Evolutionary conservation across 2,113 vertebrate species (phyloP).

Genomic region (Amphiprion ocellaris): DNA sequence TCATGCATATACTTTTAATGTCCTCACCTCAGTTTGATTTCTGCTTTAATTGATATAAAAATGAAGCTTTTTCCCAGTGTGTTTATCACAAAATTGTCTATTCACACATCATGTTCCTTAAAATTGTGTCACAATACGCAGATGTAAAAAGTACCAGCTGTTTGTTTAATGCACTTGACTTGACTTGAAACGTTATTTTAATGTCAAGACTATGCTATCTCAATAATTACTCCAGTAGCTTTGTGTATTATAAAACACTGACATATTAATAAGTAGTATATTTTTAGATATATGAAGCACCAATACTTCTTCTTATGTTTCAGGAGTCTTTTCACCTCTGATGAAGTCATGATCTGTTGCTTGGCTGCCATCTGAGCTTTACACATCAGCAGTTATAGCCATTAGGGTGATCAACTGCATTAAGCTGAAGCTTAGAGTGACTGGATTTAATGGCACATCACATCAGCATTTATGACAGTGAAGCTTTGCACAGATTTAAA

Average conservation of each 20-base stretch:
- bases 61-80: not conserved
- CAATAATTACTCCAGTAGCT: constrained; percentile 25
- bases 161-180: not conserved
- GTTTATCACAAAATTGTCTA: not conserved
- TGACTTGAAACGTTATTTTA: constrained; percentile 47
- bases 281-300: constrained; percentile 38
- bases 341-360: constrained; percentile 28
- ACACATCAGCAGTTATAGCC: constrained; percentile 7
- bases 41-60: not conserved
- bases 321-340: constrained; percentile 19
- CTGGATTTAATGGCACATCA: not conserved
- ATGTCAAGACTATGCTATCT: constrained; percentile 36
- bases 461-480: not conserved
- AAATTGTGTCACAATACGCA: constrained; percentile 7
- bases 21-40: not conserved
- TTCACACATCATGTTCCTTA: not conserved
- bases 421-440: not conserved
- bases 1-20: not conserved
- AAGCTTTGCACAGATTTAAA: not conserved
- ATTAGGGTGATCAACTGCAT: constrained; percentile 5
- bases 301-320: constrained; percentile 26
- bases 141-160: constrained; percentile 10
- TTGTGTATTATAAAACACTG: constrained; percentile 33
- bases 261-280: constrained; percentile 37
- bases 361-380: constrained; percentile 29